Percentiles rank a stretch among this genome's conserved stretches.
Evolutionary conservation across 2,888 invertebrate species (phyloP).

Genomic region (Drosophila lutescens): DNA sequence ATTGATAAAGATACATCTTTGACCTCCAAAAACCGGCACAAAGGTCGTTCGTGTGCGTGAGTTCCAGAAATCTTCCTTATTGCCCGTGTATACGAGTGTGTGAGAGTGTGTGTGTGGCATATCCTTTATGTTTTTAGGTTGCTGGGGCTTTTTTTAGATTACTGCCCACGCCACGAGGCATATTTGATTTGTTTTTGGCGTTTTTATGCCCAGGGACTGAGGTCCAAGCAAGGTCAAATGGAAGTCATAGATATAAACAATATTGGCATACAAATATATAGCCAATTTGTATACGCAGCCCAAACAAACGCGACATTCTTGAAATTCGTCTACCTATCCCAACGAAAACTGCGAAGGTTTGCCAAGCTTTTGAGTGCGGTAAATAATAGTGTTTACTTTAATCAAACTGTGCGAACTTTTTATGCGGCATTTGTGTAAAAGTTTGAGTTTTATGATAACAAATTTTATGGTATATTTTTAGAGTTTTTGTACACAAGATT

Average conservation of each 20-base stretch:
- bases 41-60: slow-evolving; percentile 60
- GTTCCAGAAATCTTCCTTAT: slow-evolving; percentile 23
- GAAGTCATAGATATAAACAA: slow-evolving; percentile 72
- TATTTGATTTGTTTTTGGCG: slow-evolving; percentile 41
- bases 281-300: not conserved
- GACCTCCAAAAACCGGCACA: slow-evolving; percentile 55
- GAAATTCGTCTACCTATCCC: slow-evolving; percentile 30
- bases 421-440: not conserved
- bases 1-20: slow-evolving; percentile 34
- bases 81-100: slow-evolving; percentile 8
- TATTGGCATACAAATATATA: slow-evolving; percentile 24
- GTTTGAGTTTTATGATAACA: not conserved
- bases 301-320: slow-evolving; percentile 32
- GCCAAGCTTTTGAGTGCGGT: slow-evolving; percentile 20
- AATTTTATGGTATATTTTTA: not conserved
- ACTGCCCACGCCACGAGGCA: slow-evolving; percentile 6
- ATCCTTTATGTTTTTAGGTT: slow-evolving; percentile 54
- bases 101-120: slow-evolving; percentile 30
- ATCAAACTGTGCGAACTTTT: slow-evolving; percentile 13
- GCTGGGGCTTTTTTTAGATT: slow-evolving; percentile 48
- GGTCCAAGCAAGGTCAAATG: slow-evolving; percentile 69
- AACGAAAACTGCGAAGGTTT: slow-evolving; percentile 29
- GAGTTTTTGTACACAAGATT: not conserved
- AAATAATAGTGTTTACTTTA: slow-evolving; percentile 36
- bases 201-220: slow-evolving; percentile 20